Evolutionary conservation across 1,140 invertebrate species (phyloP).

Genomic region (Forficula auricularia): DNA sequence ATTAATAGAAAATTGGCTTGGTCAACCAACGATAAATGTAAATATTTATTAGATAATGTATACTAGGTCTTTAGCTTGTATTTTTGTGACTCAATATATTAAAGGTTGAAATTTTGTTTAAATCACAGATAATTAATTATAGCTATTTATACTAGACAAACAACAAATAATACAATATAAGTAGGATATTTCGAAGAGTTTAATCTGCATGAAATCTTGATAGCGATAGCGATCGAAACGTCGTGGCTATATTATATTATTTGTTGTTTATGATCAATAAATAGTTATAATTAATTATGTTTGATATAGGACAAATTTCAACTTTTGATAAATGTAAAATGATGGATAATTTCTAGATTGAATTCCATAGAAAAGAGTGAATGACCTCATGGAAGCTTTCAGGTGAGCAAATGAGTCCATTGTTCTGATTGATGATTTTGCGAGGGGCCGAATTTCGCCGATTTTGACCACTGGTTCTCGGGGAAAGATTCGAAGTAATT

Average conservation of each 20-base stretch:
- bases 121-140: too few relatives aligned
- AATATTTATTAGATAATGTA: too few relatives aligned
- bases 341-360: constrained; percentile 12
- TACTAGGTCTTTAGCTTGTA: too few relatives aligned
- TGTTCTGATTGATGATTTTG: constrained; percentile 15
- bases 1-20: too few relatives aligned
- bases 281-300: constrained; percentile 2
- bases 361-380: not conserved
- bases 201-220: constrained; percentile 6
- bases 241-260: too few relatives aligned
- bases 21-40: too few relatives aligned
- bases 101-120: too few relatives aligned
- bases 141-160: too few relatives aligned
- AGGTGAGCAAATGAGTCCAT: constrained; percentile 17
- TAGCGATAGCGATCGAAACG: too few relatives aligned
- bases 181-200: not conserved
- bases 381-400: constrained; percentile 18
- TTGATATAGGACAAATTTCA: not conserved
- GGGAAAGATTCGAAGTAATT: constrained; percentile 22
- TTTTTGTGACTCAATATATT: too few relatives aligned
- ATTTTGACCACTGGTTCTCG: constrained; percentile 21
- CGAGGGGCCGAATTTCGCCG: constrained; percentile 16
- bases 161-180: too few relatives aligned
- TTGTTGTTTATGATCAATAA: constrained; percentile 2
- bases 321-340: constrained; percentile 2